Evolutionary conservation across 2,113 vertebrate genomes (phyloP), one percentile per base, ranked within the genome.

Genomic region (Mesoclemmys tuberculata): DNA sequence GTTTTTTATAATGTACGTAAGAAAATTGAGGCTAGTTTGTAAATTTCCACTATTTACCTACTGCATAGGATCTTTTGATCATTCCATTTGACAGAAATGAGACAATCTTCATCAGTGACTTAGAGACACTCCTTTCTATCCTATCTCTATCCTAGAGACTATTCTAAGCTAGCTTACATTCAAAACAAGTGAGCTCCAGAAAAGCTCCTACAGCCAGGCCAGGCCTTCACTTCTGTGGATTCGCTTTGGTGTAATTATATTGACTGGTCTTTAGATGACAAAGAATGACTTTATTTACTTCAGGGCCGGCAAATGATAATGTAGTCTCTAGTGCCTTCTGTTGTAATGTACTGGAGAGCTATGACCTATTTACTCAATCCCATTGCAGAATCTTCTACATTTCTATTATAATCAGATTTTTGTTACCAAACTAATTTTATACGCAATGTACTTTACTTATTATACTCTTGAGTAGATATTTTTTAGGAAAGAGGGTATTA

Each of bases 161-260:
- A 46, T 21, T 82, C 61, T 56, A 74, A 41, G 27, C 2, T 29
- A 0, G 0, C 1, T 2, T 68, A 3, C 19, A 3, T 38, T 84
- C 27, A 75, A 61, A 78, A 87, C 3, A 44, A 75, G 27, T 13
- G 46, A 74, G 4, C 41, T 84, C 29, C 4, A 48, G 0, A 71
- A 7, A 9, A 77, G 74, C 22, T 71, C 16, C 64, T 77, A 4
- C 41, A 77, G 74, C 21, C 22, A 44, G 22, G 11, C 11, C 27
- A 6, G 22, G 41, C 24, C 74, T 46, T 77, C 26, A 46, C 38
- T 77, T 77, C 13, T 22, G 26, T 12, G 24, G 12, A 16, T 44
- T 94, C 44, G 21, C 0, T 3, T 12, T 4, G 1, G 2, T 35
- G 5, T 18, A 13, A 71, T 38, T 21, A 52, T 54, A 26, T n/a